phyloP scores from a whole-genome alignment of 1,140 invertebrate genomes.

The Panagrolaimus sp. region DNA sequence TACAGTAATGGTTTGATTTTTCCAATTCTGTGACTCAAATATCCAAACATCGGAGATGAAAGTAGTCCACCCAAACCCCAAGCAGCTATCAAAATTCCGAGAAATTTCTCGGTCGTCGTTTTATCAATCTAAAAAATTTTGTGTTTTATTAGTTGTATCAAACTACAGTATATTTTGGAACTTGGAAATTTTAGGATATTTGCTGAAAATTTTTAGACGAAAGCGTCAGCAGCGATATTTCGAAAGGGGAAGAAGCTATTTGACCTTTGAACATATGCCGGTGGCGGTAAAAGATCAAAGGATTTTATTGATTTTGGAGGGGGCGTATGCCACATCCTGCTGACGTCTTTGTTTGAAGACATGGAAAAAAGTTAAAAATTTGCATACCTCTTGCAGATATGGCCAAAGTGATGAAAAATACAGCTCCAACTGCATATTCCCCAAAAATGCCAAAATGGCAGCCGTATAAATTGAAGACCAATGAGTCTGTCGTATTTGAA shows the following conservation, averaged over 20 bases:
- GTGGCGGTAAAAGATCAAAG: too few species aligned
- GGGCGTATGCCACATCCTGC: too few species aligned
- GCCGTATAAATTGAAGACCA: constrained; percentile 38
- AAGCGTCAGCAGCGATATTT: too few species aligned
- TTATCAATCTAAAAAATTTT: constrained; percentile 56
- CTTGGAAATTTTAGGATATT: too few species aligned
- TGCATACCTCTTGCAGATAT: constrained; percentile 57
- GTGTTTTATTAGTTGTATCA: background rate
- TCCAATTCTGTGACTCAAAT: constrained; percentile 55
- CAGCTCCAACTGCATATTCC: constrained; percentile 32
- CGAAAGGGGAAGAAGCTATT: too few species aligned
- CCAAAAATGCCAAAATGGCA: constrained; percentile 32
- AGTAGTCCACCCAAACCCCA: constrained; percentile 61
- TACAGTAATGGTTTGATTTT: constrained; percentile 58
- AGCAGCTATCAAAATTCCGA: constrained; percentile 61
- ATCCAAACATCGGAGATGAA: constrained; percentile 61
- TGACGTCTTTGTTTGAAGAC: background rate
- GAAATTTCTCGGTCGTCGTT: constrained; percentile 54
- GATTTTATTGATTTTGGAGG: too few species aligned
- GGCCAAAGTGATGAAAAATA: constrained; percentile 56
- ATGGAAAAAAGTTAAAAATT: background rate
- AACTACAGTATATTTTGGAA: too few species aligned
- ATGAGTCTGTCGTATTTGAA: constrained; percentile 14
- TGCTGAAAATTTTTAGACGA: too few species aligned
- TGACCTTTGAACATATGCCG: background rate